Evolutionary conservation across 2,797 vertebrate genomes (phyloP).

Genomic region (Myotis vivesi): DNA sequence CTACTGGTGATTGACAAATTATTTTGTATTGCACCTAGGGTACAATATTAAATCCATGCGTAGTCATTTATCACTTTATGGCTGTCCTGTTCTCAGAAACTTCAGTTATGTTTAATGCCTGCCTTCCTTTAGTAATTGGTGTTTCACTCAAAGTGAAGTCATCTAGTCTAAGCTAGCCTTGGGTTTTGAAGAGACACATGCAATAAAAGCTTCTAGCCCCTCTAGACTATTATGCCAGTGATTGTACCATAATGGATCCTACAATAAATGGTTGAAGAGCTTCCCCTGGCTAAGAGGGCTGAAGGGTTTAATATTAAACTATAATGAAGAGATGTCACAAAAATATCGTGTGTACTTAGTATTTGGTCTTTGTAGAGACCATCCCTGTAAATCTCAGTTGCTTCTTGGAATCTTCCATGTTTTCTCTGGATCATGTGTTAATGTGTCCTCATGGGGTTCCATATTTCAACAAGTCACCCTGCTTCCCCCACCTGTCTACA

Average conservation of each 20-base stretch:
- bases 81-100: neutral
- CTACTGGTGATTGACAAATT: neutral
- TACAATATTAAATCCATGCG: slow-evolving; percentile 10
- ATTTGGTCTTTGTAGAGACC: slow-evolving; percentile 36
- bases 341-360: slow-evolving; percentile 43
- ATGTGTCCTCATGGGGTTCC: neutral
- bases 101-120: slow-evolving; percentile 22
- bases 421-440: slow-evolving; percentile 6
- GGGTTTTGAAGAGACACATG: neutral
- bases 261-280: neutral
- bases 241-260: neutral
- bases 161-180: neutral
- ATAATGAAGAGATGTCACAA: slow-evolving; percentile 44
- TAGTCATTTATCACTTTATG: slow-evolving; percentile 9
- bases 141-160: neutral
- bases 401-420: neutral
- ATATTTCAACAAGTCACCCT: slow-evolving; percentile 49
- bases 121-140: neutral
- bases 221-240: neutral
- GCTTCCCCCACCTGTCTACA: neutral
- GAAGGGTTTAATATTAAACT: slow-evolving; percentile 35
- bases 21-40: neutral
- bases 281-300: slow-evolving; percentile 7
- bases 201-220: neutral
- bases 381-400: neutral